These are phyloP conservation scores for Dissostichus mawsoni DNA, from an alignment of 2,113 vertebrate genomes.

Conservation along the genomic window DNA sequence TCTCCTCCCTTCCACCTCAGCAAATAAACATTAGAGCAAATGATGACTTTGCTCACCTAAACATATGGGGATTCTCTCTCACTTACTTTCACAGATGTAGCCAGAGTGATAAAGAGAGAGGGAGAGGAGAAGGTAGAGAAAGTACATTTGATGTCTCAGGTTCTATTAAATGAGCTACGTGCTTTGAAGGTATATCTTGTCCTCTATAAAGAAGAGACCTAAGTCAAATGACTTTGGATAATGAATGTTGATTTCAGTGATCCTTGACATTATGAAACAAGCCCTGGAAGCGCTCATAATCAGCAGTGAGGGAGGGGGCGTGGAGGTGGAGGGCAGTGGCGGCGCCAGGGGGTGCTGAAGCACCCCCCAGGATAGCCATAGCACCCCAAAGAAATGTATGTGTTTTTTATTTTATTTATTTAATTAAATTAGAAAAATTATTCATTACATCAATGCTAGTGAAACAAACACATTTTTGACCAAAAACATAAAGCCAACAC, in stretches of 20 bases:
- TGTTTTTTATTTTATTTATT: too few species aligned
- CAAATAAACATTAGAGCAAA: slow-evolving; percentile 87
- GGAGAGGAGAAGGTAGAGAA: not conserved
- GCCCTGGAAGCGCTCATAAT: not conserved
- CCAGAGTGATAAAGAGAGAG: slow-evolving; percentile 6
- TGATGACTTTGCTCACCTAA: slow-evolving; percentile 85
- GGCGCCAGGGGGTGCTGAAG: too few species aligned
- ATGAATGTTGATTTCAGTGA: slow-evolving; percentile 3
- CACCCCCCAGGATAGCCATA: too few species aligned
- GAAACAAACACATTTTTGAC: too few species aligned
- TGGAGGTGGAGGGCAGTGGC: slow-evolving; percentile 12
- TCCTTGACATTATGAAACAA: slow-evolving; percentile 25
- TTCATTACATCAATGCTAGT: too few species aligned
- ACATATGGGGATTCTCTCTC: slow-evolving; percentile 79
- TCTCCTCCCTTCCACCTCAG: slow-evolving; percentile 84
- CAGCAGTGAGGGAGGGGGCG: not conserved
- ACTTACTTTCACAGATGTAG: not conserved
- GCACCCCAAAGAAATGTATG: too few species aligned
- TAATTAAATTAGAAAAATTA: too few species aligned
- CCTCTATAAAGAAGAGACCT: slow-evolving; percentile 14
- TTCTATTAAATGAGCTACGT: slow-evolving; percentile 30
- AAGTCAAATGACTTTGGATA: slow-evolving; percentile 16
- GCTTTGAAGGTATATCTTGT: slow-evolving; percentile 31
- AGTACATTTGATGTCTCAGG: slow-evolving; percentile 26
- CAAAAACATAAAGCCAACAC: too few species aligned